These are phyloP conservation scores for Rhinichthys osculus DNA, from an alignment of 2,797 vertebrate species.

Conservation along the genomic window DNA sequence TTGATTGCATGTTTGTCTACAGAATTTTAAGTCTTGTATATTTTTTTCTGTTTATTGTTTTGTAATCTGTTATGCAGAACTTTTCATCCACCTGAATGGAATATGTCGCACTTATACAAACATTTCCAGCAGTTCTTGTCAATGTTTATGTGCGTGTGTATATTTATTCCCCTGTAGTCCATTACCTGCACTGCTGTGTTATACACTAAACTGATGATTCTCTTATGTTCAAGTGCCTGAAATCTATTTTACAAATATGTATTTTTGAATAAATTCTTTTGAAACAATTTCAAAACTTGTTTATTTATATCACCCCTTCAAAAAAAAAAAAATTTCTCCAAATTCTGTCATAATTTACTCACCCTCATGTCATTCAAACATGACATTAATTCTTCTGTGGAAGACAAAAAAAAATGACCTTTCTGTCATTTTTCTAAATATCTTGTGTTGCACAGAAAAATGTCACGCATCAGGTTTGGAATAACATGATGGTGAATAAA, in stretches of 20 bases:
- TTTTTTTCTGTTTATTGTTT: slow-evolving; percentile 9
- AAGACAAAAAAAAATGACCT: neutral
- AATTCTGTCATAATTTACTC: neutral
- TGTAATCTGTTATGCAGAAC: slow-evolving; percentile 2
- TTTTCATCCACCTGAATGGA: slow-evolving; percentile 23
- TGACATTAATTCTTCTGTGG: neutral
- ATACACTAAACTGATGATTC: slow-evolving; percentile 22
- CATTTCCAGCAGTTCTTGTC: slow-evolving; percentile 36
- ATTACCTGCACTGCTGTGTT: slow-evolving; percentile 17
- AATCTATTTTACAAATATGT: slow-evolving; percentile 37
- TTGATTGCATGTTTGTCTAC: slow-evolving; percentile 22
- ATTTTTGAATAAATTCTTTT: slow-evolving; percentile 52
- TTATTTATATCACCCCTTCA: neutral
- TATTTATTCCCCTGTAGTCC: neutral
- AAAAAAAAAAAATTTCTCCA: too few relatives aligned
- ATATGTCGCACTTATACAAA: slow-evolving; percentile 39
- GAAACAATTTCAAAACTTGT: neutral
- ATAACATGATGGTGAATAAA: too few relatives aligned
- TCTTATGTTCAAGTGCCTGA: slow-evolving; percentile 39
- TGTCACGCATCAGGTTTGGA: neutral
- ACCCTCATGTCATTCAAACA: neutral
- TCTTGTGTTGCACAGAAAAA: neutral
- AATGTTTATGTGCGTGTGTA: neutral
- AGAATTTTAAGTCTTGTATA: slow-evolving; percentile 20
- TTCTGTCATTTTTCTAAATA: neutral